Conservation (phyloP, 92 coral and sea anemone species). For the Phenganax stokvisi region DNA sequence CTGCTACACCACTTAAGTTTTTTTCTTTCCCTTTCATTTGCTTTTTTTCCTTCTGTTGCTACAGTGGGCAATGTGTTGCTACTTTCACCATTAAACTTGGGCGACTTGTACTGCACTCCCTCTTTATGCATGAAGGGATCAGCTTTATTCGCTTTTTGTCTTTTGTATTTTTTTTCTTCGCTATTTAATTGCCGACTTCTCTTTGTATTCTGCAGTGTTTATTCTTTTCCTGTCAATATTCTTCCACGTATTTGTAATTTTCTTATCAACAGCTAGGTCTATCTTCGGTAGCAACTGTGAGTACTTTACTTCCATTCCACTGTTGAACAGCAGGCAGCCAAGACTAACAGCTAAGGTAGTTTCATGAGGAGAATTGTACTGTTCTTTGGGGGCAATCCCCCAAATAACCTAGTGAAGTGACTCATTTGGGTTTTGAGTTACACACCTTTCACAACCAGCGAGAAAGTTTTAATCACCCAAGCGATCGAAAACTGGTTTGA, state of each 20-base stretch:
- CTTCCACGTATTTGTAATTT: slow-evolving; percentile 29
- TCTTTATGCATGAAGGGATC: slow-evolving; percentile 50
- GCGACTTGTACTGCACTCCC: slow-evolving; percentile 50
- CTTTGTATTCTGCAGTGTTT: slow-evolving; percentile 32
- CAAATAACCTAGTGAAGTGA: slow-evolving; percentile 54
- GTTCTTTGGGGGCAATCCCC: slow-evolving; percentile 54
- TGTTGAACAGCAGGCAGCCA: slow-evolving; percentile 39
- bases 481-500: slow-evolving; percentile 47
- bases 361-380: slow-evolving; percentile 32
- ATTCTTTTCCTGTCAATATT: slow-evolving; percentile 36
- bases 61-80: neutral
- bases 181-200: slow-evolving; percentile 2
- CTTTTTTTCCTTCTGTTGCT: neutral
- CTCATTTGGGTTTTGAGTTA: slow-evolving; percentile 51
- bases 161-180: slow-evolving; percentile 42
- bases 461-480: slow-evolving; percentile 50
- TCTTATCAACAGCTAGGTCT: slow-evolving; percentile 25
- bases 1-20: no score
- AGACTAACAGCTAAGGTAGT: neutral
- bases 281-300: slow-evolving; percentile 26
- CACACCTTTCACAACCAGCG: slow-evolving; percentile 44
- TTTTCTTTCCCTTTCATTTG: no score
- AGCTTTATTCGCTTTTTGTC: slow-evolving; percentile 42
- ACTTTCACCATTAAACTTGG: slow-evolving; percentile 35
- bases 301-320: slow-evolving; percentile 38